Conservation (phyloP, 2,797 vertebrate species). For the Sparus aurata region DNA sequence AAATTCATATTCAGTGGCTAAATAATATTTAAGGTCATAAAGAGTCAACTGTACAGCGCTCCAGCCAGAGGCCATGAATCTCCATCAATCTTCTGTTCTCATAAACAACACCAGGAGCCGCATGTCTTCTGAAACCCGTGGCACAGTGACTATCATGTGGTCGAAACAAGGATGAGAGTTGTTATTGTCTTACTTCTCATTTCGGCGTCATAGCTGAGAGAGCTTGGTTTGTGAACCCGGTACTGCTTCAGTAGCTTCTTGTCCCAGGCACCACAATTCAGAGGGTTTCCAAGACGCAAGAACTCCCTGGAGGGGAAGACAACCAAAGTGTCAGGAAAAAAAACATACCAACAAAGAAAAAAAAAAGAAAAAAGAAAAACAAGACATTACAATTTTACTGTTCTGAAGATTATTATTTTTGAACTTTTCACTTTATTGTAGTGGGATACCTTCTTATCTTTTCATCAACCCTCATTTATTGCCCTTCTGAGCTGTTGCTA, state of each 20-base stretch:
- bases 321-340: not conserved
- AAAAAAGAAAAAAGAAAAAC: not conserved
- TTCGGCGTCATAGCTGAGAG: conserved; percentile 94
- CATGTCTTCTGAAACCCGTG: not conserved
- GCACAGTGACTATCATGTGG: not conserved
- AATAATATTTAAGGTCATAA: not conserved
- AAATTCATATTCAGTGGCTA: not conserved
- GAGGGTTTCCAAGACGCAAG: conserved; percentile 94
- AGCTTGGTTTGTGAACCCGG: conserved; percentile 96
- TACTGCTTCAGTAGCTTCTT: conserved; percentile 97
- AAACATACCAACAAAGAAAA: not conserved
- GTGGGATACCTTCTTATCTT: not conserved
- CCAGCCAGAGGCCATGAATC: not conserved
- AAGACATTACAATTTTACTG: not conserved
- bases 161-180: not conserved
- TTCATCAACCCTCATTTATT: not conserved
- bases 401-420: not conserved
- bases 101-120: not conserved
- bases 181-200: conserved; percentile 91
- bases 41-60: no score
- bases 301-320: conserved; percentile 90
- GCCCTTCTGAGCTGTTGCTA: not conserved
- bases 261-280: conserved; percentile 99
- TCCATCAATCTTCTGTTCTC: not conserved
- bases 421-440: not conserved